Percentiles rank a stretch among this genome's conserved stretches.
phyloP scores from a whole-genome alignment of 2,888 invertebrate species.

The Cataglyphis rosenhaueri region DNA sequence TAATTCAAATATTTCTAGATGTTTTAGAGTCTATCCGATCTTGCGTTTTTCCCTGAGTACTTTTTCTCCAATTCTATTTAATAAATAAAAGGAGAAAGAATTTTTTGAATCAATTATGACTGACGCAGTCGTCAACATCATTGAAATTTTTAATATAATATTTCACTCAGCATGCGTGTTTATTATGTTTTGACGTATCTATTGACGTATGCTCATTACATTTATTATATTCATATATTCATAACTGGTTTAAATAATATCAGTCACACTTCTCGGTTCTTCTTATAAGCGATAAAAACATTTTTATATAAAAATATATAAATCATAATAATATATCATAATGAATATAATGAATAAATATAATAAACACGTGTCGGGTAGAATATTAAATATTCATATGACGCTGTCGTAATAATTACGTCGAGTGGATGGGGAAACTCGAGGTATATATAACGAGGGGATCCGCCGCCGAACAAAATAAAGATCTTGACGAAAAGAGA shows the following conservation, averaged over 20 bases:
- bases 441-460: not conserved
- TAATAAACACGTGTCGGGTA: not conserved
- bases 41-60: not conserved
- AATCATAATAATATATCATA: no score
- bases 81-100: conserved; percentile 35
- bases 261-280: not conserved
- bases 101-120: conserved; percentile 53
- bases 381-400: not conserved
- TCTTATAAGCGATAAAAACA: not conserved
- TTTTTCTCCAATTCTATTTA: conserved; percentile 55
- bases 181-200: not conserved
- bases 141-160: not conserved
- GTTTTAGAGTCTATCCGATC: no score
- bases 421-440: not conserved
- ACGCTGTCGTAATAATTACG: not conserved
- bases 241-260: conserved; percentile 52
- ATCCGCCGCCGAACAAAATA: not conserved
- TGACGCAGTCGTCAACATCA: no score
- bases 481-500: not conserved
- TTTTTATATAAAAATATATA: not conserved
- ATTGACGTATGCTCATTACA: not conserved
- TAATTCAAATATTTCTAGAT: no score
- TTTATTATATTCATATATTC: not conserved
- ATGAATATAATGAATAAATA: not conserved
- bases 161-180: not conserved